Percentiles rank a stretch among this genome's conserved stretches.
Evolutionary conservation across 1,140 invertebrate genomes (phyloP).

Genomic region (Hetaerina americana): DNA sequence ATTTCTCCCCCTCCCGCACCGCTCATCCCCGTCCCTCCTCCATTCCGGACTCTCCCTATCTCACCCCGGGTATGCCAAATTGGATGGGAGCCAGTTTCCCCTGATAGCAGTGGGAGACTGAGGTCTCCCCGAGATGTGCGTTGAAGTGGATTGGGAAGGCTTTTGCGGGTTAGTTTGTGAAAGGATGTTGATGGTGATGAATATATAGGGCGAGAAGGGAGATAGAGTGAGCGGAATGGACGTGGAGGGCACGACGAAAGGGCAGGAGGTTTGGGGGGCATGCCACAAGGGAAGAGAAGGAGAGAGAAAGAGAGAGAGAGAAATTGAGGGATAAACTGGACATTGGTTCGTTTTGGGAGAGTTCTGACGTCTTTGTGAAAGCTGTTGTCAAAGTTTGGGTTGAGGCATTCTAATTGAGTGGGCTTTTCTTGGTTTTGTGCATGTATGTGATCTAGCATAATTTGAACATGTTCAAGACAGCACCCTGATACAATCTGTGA

Average conservation of each 20-base stretch:
- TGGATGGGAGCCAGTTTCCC: background rate
- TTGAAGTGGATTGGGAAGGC: background rate
- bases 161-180: background rate
- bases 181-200: background rate
- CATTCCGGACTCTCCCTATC: background rate
- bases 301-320: too few species aligned
- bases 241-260: background rate
- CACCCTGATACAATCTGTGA: too few species aligned
- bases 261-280: too few species aligned
- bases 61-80: background rate
- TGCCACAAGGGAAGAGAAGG: too few species aligned
- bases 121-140: background rate
- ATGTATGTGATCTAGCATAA: too few species aligned
- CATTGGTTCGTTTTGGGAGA: too few species aligned
- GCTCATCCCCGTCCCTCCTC: background rate
- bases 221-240: background rate
- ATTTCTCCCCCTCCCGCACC: background rate
- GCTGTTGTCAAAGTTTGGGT: too few species aligned
- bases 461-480: too few species aligned
- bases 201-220: background rate
- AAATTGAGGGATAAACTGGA: too few species aligned
- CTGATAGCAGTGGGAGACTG: background rate
- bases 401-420: too few species aligned
- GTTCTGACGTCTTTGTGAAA: too few species aligned
- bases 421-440: too few species aligned